Percentiles rank a stretch among this genome's conserved stretches.
Evolutionary conservation across 2,888 invertebrate species (phyloP).

Genomic region (Ariolimax columbianus): DNA sequence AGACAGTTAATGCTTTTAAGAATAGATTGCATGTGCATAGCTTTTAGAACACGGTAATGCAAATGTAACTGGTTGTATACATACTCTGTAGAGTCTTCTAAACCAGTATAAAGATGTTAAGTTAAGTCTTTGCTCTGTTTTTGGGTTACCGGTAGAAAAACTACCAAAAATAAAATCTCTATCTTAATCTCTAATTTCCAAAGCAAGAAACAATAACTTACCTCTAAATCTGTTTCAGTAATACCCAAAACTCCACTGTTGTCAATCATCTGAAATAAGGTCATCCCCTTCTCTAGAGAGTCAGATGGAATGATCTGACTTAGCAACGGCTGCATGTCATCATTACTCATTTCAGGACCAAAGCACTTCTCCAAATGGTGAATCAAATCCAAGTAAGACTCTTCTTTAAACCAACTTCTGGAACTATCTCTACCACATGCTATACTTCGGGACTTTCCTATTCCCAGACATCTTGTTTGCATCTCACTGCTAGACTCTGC

Average conservation of each 20-base stretch:
- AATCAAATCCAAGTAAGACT: constrained; percentile 17
- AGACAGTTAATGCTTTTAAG: too few species aligned
- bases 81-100: too few species aligned
- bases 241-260: constrained; percentile 37
- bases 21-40: too few species aligned
- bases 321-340: constrained; percentile 15
- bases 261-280: constrained; percentile 34
- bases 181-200: not conserved
- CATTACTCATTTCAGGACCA: not conserved
- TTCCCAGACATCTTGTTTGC: not conserved
- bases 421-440: not conserved
- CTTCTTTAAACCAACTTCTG: not conserved
- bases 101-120: too few species aligned
- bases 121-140: too few species aligned
- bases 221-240: constrained; percentile 43
- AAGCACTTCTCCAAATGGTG: constrained; percentile 36
- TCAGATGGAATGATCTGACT: constrained; percentile 14
- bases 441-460: not conserved
- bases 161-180: too few species aligned
- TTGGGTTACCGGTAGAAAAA: not conserved
- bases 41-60: too few species aligned
- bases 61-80: too few species aligned
- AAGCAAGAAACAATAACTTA: not conserved
- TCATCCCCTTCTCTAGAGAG: not conserved
- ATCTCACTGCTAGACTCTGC: not conserved